Conservation (phyloP, 2,113 vertebrate species). For the Eulemur rufifrons region DNA sequence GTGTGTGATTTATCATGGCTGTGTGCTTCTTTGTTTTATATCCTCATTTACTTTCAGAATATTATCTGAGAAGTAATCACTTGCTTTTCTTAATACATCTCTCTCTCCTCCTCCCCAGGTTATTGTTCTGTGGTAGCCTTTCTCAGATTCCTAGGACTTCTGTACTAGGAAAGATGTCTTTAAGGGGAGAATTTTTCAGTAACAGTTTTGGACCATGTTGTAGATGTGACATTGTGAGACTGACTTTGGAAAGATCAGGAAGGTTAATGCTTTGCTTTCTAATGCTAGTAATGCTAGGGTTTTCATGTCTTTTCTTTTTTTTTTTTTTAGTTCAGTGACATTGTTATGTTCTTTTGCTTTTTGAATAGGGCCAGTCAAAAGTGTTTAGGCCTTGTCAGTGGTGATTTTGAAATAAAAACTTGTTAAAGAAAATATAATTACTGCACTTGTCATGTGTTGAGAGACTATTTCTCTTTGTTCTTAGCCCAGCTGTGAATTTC, state of each 20-base stretch:
- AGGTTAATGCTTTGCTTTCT: not conserved
- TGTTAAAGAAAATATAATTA: conserved; percentile 39
- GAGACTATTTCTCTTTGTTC: not conserved
- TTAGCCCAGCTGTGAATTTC: conserved; percentile 16
- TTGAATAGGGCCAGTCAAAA: conserved; percentile 20
- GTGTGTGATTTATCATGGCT: rapidly evolving
- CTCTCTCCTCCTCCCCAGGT: not conserved
- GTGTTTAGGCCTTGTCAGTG: conserved; percentile 39
- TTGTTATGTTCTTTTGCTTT: conserved; percentile 1
- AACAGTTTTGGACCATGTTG: not conserved
- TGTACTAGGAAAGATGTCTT: not conserved
- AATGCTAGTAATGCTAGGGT: not conserved
- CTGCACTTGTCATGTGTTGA: not conserved
- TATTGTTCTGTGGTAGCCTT: not conserved
- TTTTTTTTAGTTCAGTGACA: not conserved
- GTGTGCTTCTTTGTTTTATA: not conserved
- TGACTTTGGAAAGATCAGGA: conserved; percentile 34
- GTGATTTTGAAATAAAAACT: conserved; percentile 61
- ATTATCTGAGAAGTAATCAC: not conserved
- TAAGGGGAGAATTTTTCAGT: not conserved
- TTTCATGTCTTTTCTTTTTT: too few relatives aligned
- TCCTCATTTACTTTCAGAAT: not conserved
- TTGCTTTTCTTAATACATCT: not conserved
- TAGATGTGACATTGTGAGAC: too few relatives aligned
- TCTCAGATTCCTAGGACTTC: not conserved